Evolutionary conservation across 2,113 vertebrate species (phyloP), one percentile per base, ranked within the genome.

Genomic region (Antigone vipio): DNA sequence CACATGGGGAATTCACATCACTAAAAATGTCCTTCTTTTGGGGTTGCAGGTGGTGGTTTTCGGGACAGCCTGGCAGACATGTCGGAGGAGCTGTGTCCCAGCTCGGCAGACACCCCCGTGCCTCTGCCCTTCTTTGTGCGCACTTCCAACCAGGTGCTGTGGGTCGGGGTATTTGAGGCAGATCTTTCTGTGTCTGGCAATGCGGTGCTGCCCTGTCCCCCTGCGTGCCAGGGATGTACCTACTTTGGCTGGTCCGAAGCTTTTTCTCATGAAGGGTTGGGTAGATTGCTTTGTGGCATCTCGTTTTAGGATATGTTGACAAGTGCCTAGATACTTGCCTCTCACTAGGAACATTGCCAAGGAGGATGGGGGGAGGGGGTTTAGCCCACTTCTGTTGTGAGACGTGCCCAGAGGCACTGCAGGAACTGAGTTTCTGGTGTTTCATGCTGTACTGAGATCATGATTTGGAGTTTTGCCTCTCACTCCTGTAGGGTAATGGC

Each of bases 81-180:
- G 98, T 99, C 99, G 6, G 99, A 99, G 97, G 99, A 99, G 96
- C 98, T 99, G 42, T 99, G 99, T 90, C 99, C 99, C 89, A 99
- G 99, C 97, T 99, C 99, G 1, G 98, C 99, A 1, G 99, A 99
- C 95, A 99, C 98, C 52, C 98, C 98, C 0, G 98, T 99, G 95
- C 99, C 99, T 40, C 98, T 99, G 76, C 99, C 99, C 3, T 99
- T 99, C 98, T 99, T 99, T 91, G 98, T 98, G 73, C 98, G 99
- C 66, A 99, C 99, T 0, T 99, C 99, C 75, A 99, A 99, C 96
- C 99, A 99, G 99, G 99, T 99, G 91, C 96, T 67, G 34, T 56
- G 62, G n/a, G 21, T 81, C 0, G 1, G 52, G 40, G 27, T 45
- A 14, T 88, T 52, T 56, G 44, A 64, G 47, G 32, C 45, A 56